Evolutionary conservation across 1,140 invertebrate species (phyloP), one percentile per base, ranked within the genome.

Genomic region (Medauroidea extradentata): DNA sequence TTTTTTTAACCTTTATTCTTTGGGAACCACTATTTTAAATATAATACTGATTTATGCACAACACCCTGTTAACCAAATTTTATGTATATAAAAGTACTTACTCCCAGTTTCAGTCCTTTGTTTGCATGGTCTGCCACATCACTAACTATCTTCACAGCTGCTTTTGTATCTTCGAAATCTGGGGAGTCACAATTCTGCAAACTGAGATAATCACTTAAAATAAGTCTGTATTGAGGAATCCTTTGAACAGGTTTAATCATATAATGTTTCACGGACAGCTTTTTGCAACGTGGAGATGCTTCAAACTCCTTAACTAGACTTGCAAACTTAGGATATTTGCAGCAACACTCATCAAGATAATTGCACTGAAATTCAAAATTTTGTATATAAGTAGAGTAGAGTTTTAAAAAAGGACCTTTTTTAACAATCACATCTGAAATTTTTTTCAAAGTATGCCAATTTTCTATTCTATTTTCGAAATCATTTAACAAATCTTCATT

Each of bases 171-270:
- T 60, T 81, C 73, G 64, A 85, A 87, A 73, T 90, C 88, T 2
- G 76, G 74, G 64, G 78, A 82, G 51, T 80, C 79, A 56, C 74
- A 65, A 9, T 78, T 69, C 19, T 89, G 76, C 65, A 84, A 77
- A 65, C 80, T 81, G 21, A 85, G 70, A 67, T 90, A 88, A 66
- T 84, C 80, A 72, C 86, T 81, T 5, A 90, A 70, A 0, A 90
- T 71, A 1, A 90, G 69, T 63, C 82, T 79, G 68, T 89, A 89
- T 67, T 84, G 79, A 11, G 87, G 86, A 60, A 89, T 82, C 67
- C 87, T 75, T 68, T 90, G 88, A 59, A 90, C 84, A 1, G 88
- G 88, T 73, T 88, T 89, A 24, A 90, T 72, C 85, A 90, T 87
- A 63, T 86, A 88, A 75, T 89, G 86, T 39, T 82, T 82, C 13